phyloP scores from a whole-genome alignment of 2,888 invertebrate species.

The Syritta pipiens region DNA sequence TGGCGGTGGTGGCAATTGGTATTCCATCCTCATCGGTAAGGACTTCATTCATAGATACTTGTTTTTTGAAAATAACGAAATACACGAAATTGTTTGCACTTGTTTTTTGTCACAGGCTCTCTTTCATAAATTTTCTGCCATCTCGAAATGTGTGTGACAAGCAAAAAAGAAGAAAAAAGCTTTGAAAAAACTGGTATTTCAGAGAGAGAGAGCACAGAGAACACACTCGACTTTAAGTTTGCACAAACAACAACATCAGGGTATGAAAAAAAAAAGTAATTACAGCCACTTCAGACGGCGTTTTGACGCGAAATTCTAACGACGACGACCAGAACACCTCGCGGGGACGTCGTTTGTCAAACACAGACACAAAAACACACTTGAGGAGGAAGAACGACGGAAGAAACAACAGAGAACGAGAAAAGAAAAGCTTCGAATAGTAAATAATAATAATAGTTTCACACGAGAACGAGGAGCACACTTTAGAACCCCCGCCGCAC shows the following conservation, averaged over 20 bases:
- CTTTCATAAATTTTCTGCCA: conserved; percentile 43
- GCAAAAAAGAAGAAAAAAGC: conserved; percentile 24
- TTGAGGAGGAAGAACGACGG: not conserved
- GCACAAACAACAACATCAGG: not conserved
- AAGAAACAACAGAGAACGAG: not conserved
- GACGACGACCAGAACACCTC: conserved; percentile 26
- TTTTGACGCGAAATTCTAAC: conserved; percentile 54
- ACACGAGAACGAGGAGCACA: conserved; percentile 46
- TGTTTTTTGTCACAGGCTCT: conserved; percentile 13
- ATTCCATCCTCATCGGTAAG: conserved; percentile 78
- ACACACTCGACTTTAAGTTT: conserved; percentile 53
- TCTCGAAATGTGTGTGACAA: conserved; percentile 12
- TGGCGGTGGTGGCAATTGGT: conserved; percentile 78
- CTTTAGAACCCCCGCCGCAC: conserved; percentile 52
- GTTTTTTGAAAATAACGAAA: conserved; percentile 33
- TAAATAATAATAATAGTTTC: conserved; percentile 67
- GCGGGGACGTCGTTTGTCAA: conserved; percentile 24
- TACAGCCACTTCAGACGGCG: conserved; percentile 49
- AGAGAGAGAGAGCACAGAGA: conserved; percentile 45
- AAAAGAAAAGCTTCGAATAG: conserved; percentile 53
- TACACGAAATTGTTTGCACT: not conserved
- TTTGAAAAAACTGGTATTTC: conserved; percentile 63
- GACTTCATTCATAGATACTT: conserved; percentile 70
- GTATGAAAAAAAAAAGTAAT: conserved; percentile 45
- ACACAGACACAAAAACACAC: no score